A percentile compares a stretch with the other conserved stretches of the same genome.
Conservation (phyloP, 2,888 invertebrate species). For the Platynereis dumerilii region DNA sequence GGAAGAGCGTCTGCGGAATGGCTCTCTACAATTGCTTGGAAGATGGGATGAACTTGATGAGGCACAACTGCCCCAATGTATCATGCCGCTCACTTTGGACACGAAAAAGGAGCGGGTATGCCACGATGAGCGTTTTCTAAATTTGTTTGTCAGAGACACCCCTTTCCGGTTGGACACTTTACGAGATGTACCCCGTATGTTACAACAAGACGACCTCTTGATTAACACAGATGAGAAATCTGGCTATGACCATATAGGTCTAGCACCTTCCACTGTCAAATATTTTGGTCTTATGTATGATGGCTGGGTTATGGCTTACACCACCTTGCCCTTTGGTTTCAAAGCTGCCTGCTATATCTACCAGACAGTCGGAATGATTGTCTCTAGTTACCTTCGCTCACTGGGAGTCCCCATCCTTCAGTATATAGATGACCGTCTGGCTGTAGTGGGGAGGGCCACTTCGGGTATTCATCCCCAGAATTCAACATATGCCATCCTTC, state of each 20-base stretch:
- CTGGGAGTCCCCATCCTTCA: background rate
- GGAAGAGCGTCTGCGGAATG: too few species aligned
- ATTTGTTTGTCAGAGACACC: background rate
- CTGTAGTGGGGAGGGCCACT: background rate
- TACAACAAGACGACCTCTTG: background rate
- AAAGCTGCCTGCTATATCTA: too few species aligned
- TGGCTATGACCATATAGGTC: background rate
- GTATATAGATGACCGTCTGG: background rate
- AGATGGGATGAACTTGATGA: too few species aligned
- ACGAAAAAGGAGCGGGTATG: background rate
- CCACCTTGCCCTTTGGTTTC: background rate
- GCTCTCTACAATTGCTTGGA: too few species aligned
- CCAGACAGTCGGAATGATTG: background rate
- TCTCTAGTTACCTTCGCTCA: background rate
- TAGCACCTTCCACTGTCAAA: background rate
- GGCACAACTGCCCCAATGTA: too few species aligned
- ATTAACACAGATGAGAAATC: slow-evolving; percentile 3
- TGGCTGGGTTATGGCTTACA: background rate
- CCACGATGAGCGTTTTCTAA: background rate
- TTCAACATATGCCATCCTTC: background rate
- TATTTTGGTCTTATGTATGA: too few species aligned
- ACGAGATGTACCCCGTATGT: slow-evolving; percentile 1
- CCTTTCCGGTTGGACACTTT: slow-evolving; percentile 2
- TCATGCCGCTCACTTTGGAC: slow-evolving; percentile 2
- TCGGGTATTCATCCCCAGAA: background rate